Percentiles rank a stretch among this genome's conserved stretches.
Conservation (phyloP, 2,113 vertebrate species). For the Heliornis fulica region DNA sequence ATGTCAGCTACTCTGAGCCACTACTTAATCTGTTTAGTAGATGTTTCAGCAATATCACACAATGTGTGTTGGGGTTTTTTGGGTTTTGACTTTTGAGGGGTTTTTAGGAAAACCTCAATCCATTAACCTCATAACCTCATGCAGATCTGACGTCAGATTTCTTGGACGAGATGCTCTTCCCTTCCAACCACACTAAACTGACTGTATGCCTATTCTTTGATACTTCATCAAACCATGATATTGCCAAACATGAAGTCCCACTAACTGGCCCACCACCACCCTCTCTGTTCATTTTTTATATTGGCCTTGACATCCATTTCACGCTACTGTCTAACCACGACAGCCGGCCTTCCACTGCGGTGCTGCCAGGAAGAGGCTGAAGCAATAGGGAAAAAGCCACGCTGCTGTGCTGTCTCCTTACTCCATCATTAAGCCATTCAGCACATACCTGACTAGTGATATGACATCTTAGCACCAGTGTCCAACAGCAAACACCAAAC, state of each 20-base stretch:
- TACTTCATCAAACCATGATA: background rate
- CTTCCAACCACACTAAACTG: background rate
- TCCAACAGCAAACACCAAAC: background rate
- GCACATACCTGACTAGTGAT: background rate
- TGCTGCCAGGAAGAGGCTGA: background rate
- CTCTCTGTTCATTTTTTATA: background rate
- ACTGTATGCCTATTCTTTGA: background rate
- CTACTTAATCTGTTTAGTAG: background rate
- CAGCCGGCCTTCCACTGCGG: background rate
- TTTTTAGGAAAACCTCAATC: conserved; percentile 21
- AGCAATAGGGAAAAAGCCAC: background rate
- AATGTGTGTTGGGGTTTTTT: background rate
- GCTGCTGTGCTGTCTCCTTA: background rate
- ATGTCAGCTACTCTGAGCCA: background rate
- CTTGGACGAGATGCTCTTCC: background rate
- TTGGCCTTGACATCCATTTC: background rate
- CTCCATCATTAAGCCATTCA: background rate
- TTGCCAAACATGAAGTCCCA: background rate
- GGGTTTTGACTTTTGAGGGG: background rate
- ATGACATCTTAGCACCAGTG: background rate
- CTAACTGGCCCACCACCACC: background rate
- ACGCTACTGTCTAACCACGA: background rate
- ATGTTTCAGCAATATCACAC: background rate
- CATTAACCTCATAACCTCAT: conserved; percentile 31
- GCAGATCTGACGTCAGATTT: background rate